Base-by-base conservation (phyloP, 1,140 invertebrate genomes). In the Pseudoatta argentina region DNA sequence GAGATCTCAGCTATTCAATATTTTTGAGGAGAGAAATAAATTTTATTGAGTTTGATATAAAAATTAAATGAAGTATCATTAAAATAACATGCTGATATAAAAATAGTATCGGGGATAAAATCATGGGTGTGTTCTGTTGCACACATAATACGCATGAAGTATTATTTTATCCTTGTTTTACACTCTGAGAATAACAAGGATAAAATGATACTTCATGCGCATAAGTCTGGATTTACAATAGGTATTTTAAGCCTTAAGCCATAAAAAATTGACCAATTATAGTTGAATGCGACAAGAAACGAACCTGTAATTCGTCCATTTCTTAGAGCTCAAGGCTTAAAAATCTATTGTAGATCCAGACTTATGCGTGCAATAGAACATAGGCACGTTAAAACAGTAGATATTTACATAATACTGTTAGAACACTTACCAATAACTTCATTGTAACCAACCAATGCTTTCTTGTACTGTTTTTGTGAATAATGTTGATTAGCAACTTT, bases 401-500 rank as follows among this genome's bases (percentile, higher is more conserved):
- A 73, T 48, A 57, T 1, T 81, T 76, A 61, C 34, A 12, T 44
- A 64, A 86, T 59, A 53, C 0, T 51, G 79, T 55, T 71, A 67
- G 0, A 86, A 69, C 86, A 94, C 94, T 95, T 95, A 97, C 97
- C 96, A 88, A 99, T 98, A 67, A 98, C 98, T 95, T 98, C 97
- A 89, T 97, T 97, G 94, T 99, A 99, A 89, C 97, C 96, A 88
- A 96, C 95, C 63, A 99, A 95, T 67, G 98, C 98, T 88, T 97
- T 97, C 91, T 96, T 96, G 93, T 99, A 99, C 92, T 99, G 97
- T 94, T 98, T 98, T 71, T 96, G 95, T 95, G 97, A 97, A 94
- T 99, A 99, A 57, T 97, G 96, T 91, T 97, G 96, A 95, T 99
- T 99, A 67, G 98, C 98, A 94, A 96, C 96, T 94, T 98, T 97